Conservation (phyloP, 35 echinoderm and acorn worm species). For the Apostichopus japonicus region DNA sequence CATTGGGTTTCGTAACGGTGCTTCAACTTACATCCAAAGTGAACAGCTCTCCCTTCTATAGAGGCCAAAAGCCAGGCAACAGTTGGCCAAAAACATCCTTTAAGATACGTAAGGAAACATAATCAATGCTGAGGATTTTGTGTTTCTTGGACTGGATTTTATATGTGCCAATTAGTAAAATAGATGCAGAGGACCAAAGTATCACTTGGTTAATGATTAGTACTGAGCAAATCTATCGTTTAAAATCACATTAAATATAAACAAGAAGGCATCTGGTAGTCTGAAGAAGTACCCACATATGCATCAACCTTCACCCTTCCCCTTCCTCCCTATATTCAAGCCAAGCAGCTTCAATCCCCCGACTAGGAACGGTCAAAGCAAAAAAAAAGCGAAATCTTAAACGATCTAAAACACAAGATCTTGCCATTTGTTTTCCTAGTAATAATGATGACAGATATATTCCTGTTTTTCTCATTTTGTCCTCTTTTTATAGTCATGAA, state of each 20-base stretch:
- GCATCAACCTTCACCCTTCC: no score
- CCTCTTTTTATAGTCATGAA: no score
- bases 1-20: not conserved
- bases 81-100: slow-evolving; percentile 65
- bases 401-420: no score
- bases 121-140: slow-evolving; percentile 4
- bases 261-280: not conserved
- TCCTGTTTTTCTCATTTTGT: no score
- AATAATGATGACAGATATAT: no score
- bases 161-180: not conserved
- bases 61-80: slow-evolving; percentile 53
- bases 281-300: not conserved
- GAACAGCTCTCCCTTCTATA: slow-evolving; percentile 42
- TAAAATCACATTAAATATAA: not conserved
- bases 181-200: not conserved
- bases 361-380: no score
- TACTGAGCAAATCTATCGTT: not conserved
- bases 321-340: no score
- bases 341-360: no score
- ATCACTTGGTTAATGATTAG: not conserved
- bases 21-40: slow-evolving; percentile 54
- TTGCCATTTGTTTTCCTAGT: no score
- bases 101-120: slow-evolving; percentile 54
- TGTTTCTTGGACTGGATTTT: not conserved
- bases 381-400: no score